Percentiles rank a stretch among this genome's conserved stretches.
These are phyloP conservation scores for Bactericera cockerelli DNA, from an alignment of 1,140 invertebrate species.

Conservation along the genomic window DNA sequence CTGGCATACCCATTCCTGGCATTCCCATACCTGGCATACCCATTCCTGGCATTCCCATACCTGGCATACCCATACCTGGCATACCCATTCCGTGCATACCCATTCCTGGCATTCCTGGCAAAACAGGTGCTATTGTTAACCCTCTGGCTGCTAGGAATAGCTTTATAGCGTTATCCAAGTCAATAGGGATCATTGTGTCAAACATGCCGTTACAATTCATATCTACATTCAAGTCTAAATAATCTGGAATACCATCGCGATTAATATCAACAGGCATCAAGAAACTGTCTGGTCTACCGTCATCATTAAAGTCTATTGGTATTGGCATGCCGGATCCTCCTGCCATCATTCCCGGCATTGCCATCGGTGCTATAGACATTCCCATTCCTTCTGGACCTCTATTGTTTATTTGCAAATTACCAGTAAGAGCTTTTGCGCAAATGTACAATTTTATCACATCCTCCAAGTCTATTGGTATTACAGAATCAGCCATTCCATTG, in stretches of 20 bases:
- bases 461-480: neutral
- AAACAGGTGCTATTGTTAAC: neutral
- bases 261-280: neutral
- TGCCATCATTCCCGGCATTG: neutral
- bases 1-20: neutral
- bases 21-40: neutral
- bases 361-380: neutral
- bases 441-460: neutral
- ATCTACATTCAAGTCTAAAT: neutral
- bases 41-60: neutral
- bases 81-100: neutral
- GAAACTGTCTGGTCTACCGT: neutral
- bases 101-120: neutral
- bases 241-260: neutral
- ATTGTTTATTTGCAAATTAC: neutral
- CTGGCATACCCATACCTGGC: neutral
- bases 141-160: neutral
- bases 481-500: neutral
- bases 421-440: neutral
- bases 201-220: neutral
- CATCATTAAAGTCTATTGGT: neutral
- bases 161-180: conserved; percentile 3
- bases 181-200: neutral
- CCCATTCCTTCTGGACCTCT: neutral
- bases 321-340: neutral